Conservation (phyloP, 1,140 invertebrate genomes). For the Heliconius eleuchia region DNA sequence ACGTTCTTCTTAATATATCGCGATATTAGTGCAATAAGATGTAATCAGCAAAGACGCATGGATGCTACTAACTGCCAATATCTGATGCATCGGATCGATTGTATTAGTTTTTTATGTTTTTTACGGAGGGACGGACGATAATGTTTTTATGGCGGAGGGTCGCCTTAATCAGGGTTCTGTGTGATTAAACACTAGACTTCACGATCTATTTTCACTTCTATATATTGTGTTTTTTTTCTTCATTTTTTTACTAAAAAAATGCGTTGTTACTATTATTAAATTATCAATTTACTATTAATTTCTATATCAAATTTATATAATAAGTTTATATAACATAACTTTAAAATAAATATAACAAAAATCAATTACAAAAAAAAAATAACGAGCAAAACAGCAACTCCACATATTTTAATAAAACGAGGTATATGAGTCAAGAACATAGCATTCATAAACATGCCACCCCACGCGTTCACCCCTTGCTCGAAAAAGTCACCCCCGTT, state of each 20-base stretch:
- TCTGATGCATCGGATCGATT: slow-evolving; percentile 73
- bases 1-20: slow-evolving; percentile 1
- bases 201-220: slow-evolving; percentile 47
- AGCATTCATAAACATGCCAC: slow-evolving; percentile 72
- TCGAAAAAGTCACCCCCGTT: slow-evolving; percentile 77
- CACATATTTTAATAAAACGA: slow-evolving; percentile 75
- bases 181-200: slow-evolving; percentile 67
- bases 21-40: slow-evolving; percentile 41
- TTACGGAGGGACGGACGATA: slow-evolving; percentile 74
- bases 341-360: neutral
- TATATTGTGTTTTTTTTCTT: neutral
- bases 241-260: too few relatives aligned
- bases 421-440: slow-evolving; percentile 79
- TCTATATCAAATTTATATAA: too few relatives aligned
- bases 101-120: slow-evolving; percentile 79
- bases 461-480: slow-evolving; percentile 76
- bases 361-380: neutral
- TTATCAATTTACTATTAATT: too few relatives aligned
- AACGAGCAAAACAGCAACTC: slow-evolving; percentile 68
- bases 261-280: too few relatives aligned
- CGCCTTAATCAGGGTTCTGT: slow-evolving; percentile 72
- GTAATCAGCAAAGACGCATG: slow-evolving; percentile 65
- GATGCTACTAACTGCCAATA: slow-evolving; percentile 75
- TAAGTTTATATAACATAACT: too few relatives aligned
- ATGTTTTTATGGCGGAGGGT: slow-evolving; percentile 74